Evolutionary conservation across 2,888 invertebrate genomes (phyloP), one percentile per base, ranked within the genome.

Genomic region (Eumerus sabulonum): DNA sequence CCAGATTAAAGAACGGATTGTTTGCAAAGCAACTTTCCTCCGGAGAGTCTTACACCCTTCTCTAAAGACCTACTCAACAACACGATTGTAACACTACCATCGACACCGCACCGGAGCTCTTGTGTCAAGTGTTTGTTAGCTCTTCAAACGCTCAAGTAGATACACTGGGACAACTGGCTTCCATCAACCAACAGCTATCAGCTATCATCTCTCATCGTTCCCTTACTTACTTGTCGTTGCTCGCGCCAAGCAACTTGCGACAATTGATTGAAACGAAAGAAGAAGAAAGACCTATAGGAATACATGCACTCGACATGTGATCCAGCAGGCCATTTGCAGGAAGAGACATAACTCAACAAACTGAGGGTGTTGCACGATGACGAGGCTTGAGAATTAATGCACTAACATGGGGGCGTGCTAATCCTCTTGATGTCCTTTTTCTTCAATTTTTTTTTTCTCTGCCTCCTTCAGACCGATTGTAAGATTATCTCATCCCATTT

Each of bases 211-310:
- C 3, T 7, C 27, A 27, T 27, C 27, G 27, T 27, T 27, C 7
- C 27, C 2, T 64, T 64, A 68, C 64, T 64, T 57, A 59, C 60
- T 63, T 64, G 64, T 50, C 57, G 27, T 36, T 27, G 36, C 19
- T 36, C 42, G 27, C 36, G 13, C 13, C 50, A 44, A 42, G 19
- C 27, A 35, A 35, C 64, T 59, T 47, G 56, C 64, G 40, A 70
- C 74, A 74, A 79, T 79, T 67, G 57, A 72, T 51, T 79, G 74
- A 74, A 74, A 79, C 74, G 70, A 74, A 79, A 79, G 64, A 74
- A 27, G 27, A 7, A 27, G 27, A 7, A 27, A 27, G 3, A 27
- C 27, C 2, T 74, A 50, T 74, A 74, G 27, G 27, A 27, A 27
- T 7, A 27, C 27, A 27, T 74, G 50, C 79, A 74, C 79, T 79